Evolutionary conservation across 2,888 invertebrate species (phyloP), one percentile per base, ranked within the genome.

Genomic region (Hypena proboscidalis): DNA sequence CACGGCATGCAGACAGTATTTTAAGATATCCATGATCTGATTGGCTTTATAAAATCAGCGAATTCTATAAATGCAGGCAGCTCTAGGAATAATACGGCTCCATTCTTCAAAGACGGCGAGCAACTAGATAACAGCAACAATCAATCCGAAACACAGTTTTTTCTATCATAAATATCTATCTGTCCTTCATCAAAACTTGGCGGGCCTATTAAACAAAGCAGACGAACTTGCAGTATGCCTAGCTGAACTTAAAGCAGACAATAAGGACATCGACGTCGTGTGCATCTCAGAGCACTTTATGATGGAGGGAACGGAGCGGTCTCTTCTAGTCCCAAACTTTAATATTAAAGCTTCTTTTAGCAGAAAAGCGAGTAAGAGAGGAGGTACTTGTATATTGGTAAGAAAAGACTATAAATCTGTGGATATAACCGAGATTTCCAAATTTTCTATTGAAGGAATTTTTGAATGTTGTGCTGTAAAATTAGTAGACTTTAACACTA

Each of bases 391-490:
- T 8, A 34, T 34, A 17, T 11, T 25, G n/a, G 25, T 34, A 7
- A 34, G 10, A 10, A 25, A 23, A 7, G 34, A 25, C n/a, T 7
- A 17, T 9, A 3, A 10, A 10, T 9, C 6, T 7, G 5, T 10
- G 6, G 34, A 34, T 25, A 9, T 23, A 6, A 3, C 2, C 2
- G 10, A 15, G 26, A n/a, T 19, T n/a, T 7, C 3, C 7, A 23
- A n/a, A 26, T 13, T 26, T 3, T 25, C 25, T n/a, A 0, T 26
- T 8, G 0, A 4, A 11, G 23, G 17, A n/a, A 17, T 2, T 2
- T 35, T 35, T 26, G 34, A 35, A 19, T 35, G 34, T 11, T 35
- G 34, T 19, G 25, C 3, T n/a, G n/a, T 35, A n/a, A 26, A 35
- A 26, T 26, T 35, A n/a, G 10, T 25, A 5, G n/a, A 11, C 0